Evolutionary conservation across 2,888 invertebrate species (phyloP).

Genomic region (Apamea epomidion): DNA sequence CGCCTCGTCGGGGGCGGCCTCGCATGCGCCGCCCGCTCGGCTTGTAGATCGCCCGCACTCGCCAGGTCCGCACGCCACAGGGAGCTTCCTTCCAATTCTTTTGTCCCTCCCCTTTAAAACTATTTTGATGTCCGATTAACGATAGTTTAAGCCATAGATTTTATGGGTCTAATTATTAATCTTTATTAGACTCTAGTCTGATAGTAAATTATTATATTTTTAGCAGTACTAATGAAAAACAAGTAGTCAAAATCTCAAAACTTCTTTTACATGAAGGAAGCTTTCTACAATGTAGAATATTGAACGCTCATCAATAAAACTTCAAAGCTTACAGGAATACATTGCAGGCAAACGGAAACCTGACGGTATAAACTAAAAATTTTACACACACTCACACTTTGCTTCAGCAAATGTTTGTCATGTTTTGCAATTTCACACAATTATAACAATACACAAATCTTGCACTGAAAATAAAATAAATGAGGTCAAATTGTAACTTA

Average conservation of each 20-base stretch:
- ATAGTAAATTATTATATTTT: slow-evolving; percentile 23
- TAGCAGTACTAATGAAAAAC: slow-evolving; percentile 39
- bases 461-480: slow-evolving; percentile 65
- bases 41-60: slow-evolving; percentile 83
- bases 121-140: slow-evolving; percentile 21
- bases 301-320: slow-evolving; percentile 55
- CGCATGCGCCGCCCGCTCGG: slow-evolving; percentile 83
- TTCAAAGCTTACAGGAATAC: slow-evolving; percentile 61
- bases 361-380: slow-evolving; percentile 62
- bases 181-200: slow-evolving; percentile 40
- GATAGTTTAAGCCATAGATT: slow-evolving; percentile 28
- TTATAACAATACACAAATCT: slow-evolving; percentile 62
- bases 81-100: slow-evolving; percentile 64
- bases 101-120: slow-evolving; percentile 27
- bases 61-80: slow-evolving; percentile 81
- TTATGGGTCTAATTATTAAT: slow-evolving; percentile 25
- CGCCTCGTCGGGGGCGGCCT: slow-evolving; percentile 86
- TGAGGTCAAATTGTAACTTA: slow-evolving; percentile 52
- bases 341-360: slow-evolving; percentile 53
- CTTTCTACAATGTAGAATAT: slow-evolving; percentile 67
- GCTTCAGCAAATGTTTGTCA: slow-evolving; percentile 78
- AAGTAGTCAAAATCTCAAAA: slow-evolving; percentile 53
- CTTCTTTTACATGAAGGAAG: slow-evolving; percentile 71
- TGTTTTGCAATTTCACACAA: slow-evolving; percentile 70
- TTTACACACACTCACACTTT: slow-evolving; percentile 73